These are phyloP conservation scores for Threskiornis aethiopicus DNA, from an alignment of 2,797 vertebrate species.

Conservation along the genomic window DNA sequence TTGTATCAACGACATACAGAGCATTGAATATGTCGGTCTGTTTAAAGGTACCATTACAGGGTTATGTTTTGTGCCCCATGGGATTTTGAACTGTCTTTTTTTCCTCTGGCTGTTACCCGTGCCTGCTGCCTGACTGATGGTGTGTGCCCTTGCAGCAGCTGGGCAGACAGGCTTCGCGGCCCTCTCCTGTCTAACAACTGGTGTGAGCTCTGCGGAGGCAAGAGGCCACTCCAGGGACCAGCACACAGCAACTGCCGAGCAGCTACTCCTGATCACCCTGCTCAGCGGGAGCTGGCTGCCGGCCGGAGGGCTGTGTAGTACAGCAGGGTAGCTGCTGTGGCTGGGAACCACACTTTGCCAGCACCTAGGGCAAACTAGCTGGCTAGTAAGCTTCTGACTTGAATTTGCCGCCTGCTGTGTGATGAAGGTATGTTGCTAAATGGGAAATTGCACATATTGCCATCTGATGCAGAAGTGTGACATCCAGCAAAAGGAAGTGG, in stretches of 20 bases:
- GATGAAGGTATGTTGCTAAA: background rate
- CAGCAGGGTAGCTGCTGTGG: background rate
- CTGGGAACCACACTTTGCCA: background rate
- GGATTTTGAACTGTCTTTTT: background rate
- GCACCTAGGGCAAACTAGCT: background rate
- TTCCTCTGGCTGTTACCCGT: background rate
- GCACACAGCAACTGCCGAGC: background rate
- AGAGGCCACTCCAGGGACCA: fast-evolving
- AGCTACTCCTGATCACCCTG: background rate
- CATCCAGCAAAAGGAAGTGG: background rate
- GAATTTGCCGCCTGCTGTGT: background rate
- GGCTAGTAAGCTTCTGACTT: background rate
- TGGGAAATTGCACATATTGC: background rate
- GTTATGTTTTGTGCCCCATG: background rate
- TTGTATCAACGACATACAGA: background rate
- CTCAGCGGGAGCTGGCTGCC: background rate
- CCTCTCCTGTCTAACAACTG: background rate
- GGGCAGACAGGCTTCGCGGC: background rate
- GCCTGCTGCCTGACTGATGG: background rate
- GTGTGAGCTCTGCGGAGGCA: background rate
- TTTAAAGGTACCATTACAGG: background rate
- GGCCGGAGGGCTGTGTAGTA: background rate
- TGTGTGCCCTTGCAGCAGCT: background rate
- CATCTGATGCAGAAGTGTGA: background rate
- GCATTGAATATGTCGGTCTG: background rate